Base-by-base conservation (phyloP, 2,888 invertebrate species). In the Blastobasis lacticolella region DNA sequence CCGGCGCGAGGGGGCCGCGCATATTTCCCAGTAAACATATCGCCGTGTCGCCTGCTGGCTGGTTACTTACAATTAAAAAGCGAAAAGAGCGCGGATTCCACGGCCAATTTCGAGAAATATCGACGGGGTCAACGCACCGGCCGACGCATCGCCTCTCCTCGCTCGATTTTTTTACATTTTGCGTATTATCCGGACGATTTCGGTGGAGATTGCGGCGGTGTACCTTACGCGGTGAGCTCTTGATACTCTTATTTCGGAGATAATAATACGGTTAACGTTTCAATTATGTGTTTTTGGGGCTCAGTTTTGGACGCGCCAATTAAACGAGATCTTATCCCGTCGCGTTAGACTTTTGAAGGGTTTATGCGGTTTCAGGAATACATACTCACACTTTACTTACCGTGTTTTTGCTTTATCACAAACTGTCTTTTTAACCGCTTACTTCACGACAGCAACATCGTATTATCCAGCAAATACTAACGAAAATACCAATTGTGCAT, bases 31-130 rank as follows among this genome's bases (percentile, higher is more conserved):
- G 73, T 76, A 81, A 83, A 85, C 79, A 71, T 84, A 85, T 85
- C 84, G 81, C 82, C 80, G 81, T 79, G 81, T 79, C 78, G 75
- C 66, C 71, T 77, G 75, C 75, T 78, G 73, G 79, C 78, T 75
- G 81, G 78, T 78, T 79, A 78, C 78, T 75, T 78, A 83, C 86
- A 86, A 88, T 87, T 88, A 87, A 87, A 86, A 86, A 81, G 80
- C 84, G 83, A 85, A 83, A 86, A 85, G 81, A 82, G 75, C 80
- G 76, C 70, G 77, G 81, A 87, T 81, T 85, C 82, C 78, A 73
- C 78, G 70, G 77, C 74, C 79, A 80, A 85, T 87, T 87, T 86
- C 84, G 80, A 86, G 86, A 86, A 86, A 84, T 87, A 86, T 86
- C 85, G 81, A 76, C 78, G 83, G 74, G 86, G 86, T 87, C 85